Conservation (phyloP, 2,888 invertebrate species). For the Chloromyia formosa region DNA sequence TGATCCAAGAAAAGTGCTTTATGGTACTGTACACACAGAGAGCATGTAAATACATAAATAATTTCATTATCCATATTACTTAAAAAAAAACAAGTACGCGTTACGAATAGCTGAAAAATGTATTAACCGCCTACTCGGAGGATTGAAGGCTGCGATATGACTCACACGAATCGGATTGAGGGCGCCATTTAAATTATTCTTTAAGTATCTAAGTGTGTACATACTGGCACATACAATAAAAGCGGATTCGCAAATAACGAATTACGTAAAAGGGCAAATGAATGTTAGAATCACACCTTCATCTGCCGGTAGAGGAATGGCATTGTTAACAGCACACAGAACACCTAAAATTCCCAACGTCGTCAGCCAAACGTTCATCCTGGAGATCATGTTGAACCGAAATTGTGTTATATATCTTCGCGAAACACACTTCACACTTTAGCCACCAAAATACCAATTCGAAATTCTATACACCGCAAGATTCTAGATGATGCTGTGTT, state of each 20-base stretch:
- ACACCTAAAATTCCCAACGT: constrained; percentile 1
- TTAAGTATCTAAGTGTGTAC: not conserved
- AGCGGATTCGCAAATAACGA: no score
- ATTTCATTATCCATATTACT: not conserved
- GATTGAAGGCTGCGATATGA: constrained; percentile 2
- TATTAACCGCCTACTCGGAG: constrained; percentile 4
- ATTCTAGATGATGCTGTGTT: not conserved
- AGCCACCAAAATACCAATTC: not conserved
- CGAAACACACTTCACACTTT: not conserved
- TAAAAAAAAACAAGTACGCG: not conserved
- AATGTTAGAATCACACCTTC: not conserved
- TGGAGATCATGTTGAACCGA: not conserved
- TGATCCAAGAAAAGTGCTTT: constrained; percentile 3
- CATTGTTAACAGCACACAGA: constrained; percentile 3
- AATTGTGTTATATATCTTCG: not conserved
- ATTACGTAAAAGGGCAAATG: no score
- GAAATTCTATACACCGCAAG: not conserved
- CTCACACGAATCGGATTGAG: constrained; percentile 20
- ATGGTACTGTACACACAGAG: no score
- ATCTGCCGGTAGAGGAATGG: constrained; percentile 20
- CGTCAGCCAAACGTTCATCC: not conserved
- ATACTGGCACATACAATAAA: no score
- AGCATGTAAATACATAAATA: not conserved
- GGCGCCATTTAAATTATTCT: constrained; percentile 2
- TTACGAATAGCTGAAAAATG: not conserved